Conservation (phyloP, 2,888 invertebrate genomes). For the Gibbula magus region DNA sequence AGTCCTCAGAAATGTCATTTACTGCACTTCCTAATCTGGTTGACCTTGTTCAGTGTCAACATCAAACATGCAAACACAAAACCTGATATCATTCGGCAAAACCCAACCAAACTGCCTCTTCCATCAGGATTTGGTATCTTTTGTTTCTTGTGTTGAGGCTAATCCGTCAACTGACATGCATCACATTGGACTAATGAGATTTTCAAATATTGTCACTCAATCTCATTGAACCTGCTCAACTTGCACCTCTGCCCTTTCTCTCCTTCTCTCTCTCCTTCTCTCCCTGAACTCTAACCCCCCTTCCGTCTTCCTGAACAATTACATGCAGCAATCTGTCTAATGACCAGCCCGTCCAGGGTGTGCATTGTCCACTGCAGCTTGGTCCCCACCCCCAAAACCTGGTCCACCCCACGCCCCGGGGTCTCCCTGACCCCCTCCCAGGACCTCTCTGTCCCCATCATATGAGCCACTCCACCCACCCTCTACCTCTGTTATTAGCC, state of each 20-base stretch:
- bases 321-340: slow-evolving; percentile 7
- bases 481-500: not conserved
- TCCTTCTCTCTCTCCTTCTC: not conserved
- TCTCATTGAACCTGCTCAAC: slow-evolving; percentile 9
- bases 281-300: not conserved
- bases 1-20: too few relatives aligned
- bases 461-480: not conserved
- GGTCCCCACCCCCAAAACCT: too few relatives aligned
- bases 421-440: not conserved
- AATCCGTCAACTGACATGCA: too few relatives aligned
- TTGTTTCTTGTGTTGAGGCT: too few relatives aligned
- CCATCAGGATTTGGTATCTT: too few relatives aligned
- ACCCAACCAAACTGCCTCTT: too few relatives aligned
- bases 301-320: not conserved
- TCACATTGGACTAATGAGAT: too few relatives aligned
- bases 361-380: not conserved
- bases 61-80: too few relatives aligned
- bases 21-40: too few relatives aligned
- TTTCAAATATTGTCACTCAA: not conserved
- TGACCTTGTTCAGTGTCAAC: too few relatives aligned
- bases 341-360: not conserved
- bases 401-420: not conserved
- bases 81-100: too few relatives aligned
- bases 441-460: not conserved
- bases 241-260: not conserved